Evolutionary conservation across 2,888 invertebrate genomes (phyloP).

Genomic region (Phrixothrix hirtus): DNA sequence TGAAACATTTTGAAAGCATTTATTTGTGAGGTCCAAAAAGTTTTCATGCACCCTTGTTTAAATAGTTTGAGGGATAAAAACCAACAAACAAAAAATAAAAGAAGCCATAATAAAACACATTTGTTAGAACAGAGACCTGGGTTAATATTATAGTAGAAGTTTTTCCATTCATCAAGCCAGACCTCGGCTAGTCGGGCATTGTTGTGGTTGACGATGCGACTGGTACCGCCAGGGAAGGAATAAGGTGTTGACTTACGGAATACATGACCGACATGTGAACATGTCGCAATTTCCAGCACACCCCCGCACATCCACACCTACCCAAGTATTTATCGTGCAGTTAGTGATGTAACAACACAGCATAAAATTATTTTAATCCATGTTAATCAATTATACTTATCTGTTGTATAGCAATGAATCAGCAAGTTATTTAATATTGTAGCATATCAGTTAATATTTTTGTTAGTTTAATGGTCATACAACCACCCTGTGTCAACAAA

Average conservation of each 20-base stretch:
- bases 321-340: slow-evolving; percentile 32
- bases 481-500: slow-evolving; percentile 23
- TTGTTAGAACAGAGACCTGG: slow-evolving; percentile 69
- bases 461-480: slow-evolving; percentile 2
- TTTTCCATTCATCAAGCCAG: slow-evolving; percentile 99
- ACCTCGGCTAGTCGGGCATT: slow-evolving; percentile 97
- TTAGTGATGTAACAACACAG: slow-evolving; percentile 21
- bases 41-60: too few relatives aligned
- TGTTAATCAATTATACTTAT: slow-evolving; percentile 5
- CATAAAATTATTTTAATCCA: neutral
- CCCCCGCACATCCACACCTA: slow-evolving; percentile 99
- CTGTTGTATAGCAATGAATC: too few relatives aligned
- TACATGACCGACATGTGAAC: slow-evolving; percentile 94
- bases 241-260: slow-evolving; percentile 98
- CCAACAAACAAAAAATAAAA: neutral
- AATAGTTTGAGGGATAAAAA: neutral
- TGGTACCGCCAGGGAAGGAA: slow-evolving; percentile 97
- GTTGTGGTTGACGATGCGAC: slow-evolving; percentile 97
- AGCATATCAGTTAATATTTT: too few relatives aligned
- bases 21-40: too few relatives aligned
- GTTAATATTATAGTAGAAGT: slow-evolving; percentile 98
- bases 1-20: too few relatives aligned
- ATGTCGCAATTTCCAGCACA: slow-evolving; percentile 89
- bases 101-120: neutral
- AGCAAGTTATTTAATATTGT: too few relatives aligned